A percentile compares a stretch with the other conserved stretches of the same genome.
These are phyloP conservation scores for Spinus olivaceus DNA, from an alignment of 2,797 vertebrate species.

Conservation along the genomic window DNA sequence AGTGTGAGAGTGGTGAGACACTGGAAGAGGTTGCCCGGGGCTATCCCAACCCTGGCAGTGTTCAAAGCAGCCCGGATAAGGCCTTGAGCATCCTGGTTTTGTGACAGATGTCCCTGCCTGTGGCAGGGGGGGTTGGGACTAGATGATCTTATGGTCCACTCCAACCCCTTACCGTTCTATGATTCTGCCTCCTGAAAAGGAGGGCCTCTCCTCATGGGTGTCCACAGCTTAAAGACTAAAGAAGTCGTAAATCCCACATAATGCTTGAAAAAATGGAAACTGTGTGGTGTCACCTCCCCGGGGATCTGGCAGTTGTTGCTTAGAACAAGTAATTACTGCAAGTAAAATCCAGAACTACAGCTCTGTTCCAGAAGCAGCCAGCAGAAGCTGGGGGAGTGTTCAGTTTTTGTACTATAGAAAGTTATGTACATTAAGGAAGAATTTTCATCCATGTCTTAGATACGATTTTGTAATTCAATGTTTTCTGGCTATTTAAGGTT, in stretches of 20 bases:
- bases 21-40: neutral
- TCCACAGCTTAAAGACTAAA: accelerated
- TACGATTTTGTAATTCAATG: accelerated
- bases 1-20: neutral
- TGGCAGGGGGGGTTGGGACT: neutral
- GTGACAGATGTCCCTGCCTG: neutral
- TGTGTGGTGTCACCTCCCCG: accelerated
- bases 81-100: neutral
- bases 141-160: neutral
- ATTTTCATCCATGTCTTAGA: accelerated
- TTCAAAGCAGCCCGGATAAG: neutral
- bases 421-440: neutral
- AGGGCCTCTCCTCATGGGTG: accelerated
- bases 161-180: too few relatives aligned
- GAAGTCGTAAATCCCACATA: accelerated
- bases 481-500: neutral
- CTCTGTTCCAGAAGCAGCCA: neutral
- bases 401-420: accelerated
- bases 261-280: neutral
- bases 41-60: neutral
- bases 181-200: neutral
- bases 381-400: neutral
- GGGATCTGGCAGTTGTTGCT: accelerated
- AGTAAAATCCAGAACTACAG: neutral
- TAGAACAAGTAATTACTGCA: neutral